phyloP scores from a whole-genome alignment of 2,888 invertebrate genomes.

The Drosophila borealis region DNA sequence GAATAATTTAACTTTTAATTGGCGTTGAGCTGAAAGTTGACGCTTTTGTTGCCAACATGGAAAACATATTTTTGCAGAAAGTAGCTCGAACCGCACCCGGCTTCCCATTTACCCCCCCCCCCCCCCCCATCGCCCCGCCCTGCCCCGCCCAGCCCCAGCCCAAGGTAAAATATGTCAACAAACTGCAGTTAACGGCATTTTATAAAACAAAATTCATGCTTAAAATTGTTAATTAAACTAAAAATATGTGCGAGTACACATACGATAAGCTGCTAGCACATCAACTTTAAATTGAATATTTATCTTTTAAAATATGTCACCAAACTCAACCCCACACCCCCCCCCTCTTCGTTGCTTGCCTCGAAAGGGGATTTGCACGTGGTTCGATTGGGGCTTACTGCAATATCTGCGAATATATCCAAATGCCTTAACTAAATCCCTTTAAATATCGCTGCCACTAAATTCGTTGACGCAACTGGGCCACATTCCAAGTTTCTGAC shows the following conservation, averaged over 20 bases:
- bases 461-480: conserved; percentile 67
- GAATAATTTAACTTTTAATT: conserved; percentile 78
- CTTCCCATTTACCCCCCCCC: not conserved
- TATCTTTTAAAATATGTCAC: not conserved
- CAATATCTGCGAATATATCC: conserved; percentile 17
- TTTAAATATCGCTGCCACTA: conserved; percentile 55
- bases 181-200: conserved; percentile 35
- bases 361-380: conserved; percentile 1
- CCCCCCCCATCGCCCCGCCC: no score
- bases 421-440: conserved; percentile 18
- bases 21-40: conserved; percentile 60
- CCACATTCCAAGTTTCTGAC: conserved; percentile 62
- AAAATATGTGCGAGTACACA: not conserved
- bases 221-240: conserved; percentile 34
- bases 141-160: no score
- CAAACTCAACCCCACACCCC: no score
- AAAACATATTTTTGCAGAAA: conserved; percentile 36
- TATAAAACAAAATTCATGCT: conserved; percentile 1
- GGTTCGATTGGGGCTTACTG: conserved; percentile 8
- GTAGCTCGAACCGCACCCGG: conserved; percentile 2
- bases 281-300: conserved; percentile 21
- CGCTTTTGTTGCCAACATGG: conserved; percentile 51
- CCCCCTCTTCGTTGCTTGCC: not conserved
- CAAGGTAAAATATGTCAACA: conserved; percentile 46
- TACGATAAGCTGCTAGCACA: not conserved